phyloP scores from a whole-genome alignment of 2,888 invertebrate species.

The Eutolmus rufibarbis region DNA sequence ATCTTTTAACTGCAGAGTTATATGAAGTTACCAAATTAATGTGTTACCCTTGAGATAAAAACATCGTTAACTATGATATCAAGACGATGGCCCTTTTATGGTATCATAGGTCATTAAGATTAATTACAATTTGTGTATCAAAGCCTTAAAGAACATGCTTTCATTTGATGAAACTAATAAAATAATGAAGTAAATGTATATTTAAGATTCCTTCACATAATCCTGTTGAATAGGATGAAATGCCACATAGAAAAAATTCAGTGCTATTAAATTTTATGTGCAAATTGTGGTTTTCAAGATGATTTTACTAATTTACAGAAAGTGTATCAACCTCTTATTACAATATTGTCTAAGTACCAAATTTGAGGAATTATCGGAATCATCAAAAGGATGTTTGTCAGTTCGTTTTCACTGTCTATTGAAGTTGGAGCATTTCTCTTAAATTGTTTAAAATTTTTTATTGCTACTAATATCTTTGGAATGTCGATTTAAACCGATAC shows the following conservation, averaged over 20 bases:
- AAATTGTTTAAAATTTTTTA: too few species aligned
- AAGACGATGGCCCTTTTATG: neutral
- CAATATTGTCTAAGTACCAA: too few species aligned
- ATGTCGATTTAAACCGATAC: too few species aligned
- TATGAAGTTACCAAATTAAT: neutral
- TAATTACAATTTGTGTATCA: neutral
- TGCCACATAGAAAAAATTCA: neutral
- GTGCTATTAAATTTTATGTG: too few species aligned
- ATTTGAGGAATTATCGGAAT: too few species aligned
- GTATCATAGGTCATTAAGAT: neutral
- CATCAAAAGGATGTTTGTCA: too few species aligned
- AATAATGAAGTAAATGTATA: neutral
- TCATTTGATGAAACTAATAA: neutral
- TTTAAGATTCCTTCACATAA: too few species aligned
- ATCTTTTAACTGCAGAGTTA: neutral
- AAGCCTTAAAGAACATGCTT: neutral
- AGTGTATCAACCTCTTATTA: too few species aligned
- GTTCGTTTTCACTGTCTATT: too few species aligned
- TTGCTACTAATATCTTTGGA: too few species aligned
- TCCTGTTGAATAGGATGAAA: neutral
- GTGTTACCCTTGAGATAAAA: neutral
- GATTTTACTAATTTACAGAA: neutral
- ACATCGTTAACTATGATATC: neutral
- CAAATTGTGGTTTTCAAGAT: neutral
- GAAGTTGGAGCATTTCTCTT: too few species aligned